A percentile compares a stretch with the other conserved stretches of the same genome.
These are phyloP conservation scores for Heterodera schachtii DNA, from an alignment of 1,140 invertebrate species.

Conservation along the genomic window DNA sequence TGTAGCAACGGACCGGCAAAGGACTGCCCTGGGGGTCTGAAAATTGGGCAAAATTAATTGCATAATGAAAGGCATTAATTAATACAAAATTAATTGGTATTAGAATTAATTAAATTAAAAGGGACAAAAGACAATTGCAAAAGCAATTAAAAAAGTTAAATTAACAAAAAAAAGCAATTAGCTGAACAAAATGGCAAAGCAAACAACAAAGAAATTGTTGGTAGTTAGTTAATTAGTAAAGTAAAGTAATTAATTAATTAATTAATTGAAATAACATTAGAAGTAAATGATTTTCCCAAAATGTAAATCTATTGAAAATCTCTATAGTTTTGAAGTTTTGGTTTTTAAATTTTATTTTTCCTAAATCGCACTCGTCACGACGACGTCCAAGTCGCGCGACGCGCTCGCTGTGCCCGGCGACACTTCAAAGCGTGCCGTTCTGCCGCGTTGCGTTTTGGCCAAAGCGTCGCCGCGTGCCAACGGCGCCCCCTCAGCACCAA, in stretches of 20 bases:
- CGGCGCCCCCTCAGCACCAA: slow-evolving; percentile 52
- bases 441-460: slow-evolving; percentile 70
- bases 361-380: slow-evolving; percentile 66
- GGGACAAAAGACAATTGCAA: too few relatives aligned
- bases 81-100: too few relatives aligned
- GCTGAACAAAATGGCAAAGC: background rate
- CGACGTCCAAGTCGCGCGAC: slow-evolving; percentile 67
- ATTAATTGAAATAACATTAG: too few relatives aligned
- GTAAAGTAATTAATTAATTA: too few relatives aligned
- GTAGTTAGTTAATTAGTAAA: too few relatives aligned
- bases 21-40: slow-evolving; percentile 81
- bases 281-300: too few relatives aligned
- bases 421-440: slow-evolving; percentile 72
- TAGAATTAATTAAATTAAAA: too few relatives aligned
- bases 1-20: slow-evolving; percentile 88
- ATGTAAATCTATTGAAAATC: too few relatives aligned
- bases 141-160: too few relatives aligned
- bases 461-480: slow-evolving; percentile 69
- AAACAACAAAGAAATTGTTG: too few relatives aligned
- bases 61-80: too few relatives aligned
- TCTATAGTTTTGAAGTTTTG: too few relatives aligned
- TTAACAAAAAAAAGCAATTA: slow-evolving; percentile 7
- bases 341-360: background rate
- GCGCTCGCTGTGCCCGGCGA: slow-evolving; percentile 68
- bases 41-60: slow-evolving; percentile 23